Evolutionary conservation across 2,113 vertebrate genomes (phyloP).

Genomic region (Argyrosomus japonicus): DNA sequence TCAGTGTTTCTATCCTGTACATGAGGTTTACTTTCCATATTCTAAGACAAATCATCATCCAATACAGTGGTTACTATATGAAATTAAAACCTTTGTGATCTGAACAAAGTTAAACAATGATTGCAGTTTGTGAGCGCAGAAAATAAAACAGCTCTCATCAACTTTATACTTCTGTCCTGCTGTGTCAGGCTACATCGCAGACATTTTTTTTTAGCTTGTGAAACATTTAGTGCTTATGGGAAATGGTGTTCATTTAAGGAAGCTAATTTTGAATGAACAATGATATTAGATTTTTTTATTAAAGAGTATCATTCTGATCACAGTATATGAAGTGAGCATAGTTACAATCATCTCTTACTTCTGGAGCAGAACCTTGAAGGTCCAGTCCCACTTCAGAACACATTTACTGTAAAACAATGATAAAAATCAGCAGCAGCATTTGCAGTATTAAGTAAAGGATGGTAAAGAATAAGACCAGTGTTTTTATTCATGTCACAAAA

Average conservation of each 20-base stretch:
- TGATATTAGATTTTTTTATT: neutral
- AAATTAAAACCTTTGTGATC: neutral
- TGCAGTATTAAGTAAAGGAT: too few relatives aligned
- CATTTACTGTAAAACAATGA: too few relatives aligned
- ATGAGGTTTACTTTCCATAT: neutral
- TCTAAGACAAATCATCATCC: neutral
- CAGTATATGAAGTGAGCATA: neutral
- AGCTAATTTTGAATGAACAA: neutral
- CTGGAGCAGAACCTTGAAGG: too few relatives aligned
- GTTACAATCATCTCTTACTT: too few relatives aligned
- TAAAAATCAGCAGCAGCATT: too few relatives aligned
- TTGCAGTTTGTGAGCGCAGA: neutral
- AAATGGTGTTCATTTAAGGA: neutral
- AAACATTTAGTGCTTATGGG: neutral
- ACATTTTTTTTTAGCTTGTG: neutral
- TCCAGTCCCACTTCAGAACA: too few relatives aligned
- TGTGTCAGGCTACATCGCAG: too few relatives aligned
- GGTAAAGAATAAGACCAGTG: too few relatives aligned
- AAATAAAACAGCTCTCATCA: neutral
- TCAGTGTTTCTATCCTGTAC: neutral
- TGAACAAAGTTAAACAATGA: neutral
- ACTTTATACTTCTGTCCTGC: neutral
- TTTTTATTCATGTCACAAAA: too few relatives aligned
- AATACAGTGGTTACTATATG: neutral
- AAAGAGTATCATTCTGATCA: neutral